phyloP scores from a whole-genome alignment of 2,888 invertebrate genomes.

The Liodrosophila aerea region DNA sequence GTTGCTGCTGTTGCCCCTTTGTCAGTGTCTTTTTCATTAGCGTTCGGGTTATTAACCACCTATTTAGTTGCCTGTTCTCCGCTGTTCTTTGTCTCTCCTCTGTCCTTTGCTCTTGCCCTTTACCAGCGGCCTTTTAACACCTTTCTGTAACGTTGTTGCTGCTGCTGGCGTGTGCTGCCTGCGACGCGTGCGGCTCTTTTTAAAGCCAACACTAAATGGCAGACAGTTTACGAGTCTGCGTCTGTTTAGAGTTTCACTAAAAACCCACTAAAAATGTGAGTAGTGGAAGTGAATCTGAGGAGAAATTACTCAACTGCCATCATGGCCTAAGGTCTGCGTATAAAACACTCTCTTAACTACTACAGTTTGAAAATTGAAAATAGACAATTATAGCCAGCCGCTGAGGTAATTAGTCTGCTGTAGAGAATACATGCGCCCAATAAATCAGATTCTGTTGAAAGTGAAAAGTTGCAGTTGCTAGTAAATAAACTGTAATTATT shows the following conservation, averaged over 20 bases:
- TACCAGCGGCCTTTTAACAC: constrained; percentile 60
- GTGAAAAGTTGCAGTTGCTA: no score
- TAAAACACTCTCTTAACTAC: no score
- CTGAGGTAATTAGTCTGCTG: no score
- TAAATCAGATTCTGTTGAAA: no score
- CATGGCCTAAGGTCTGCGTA: no score
- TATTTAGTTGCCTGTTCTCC: constrained; percentile 37
- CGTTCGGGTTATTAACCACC: constrained; percentile 73
- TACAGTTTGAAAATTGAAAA: no score
- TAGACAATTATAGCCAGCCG: no score
- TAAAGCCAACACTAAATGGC: constrained; percentile 25
- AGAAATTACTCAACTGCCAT: no score
- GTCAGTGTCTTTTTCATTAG: constrained; percentile 71
- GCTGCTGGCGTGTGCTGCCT: constrained; percentile 39
- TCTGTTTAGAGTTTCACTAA: constrained; percentile 14
- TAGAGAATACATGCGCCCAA: no score
- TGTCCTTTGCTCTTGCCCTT: constrained; percentile 46
- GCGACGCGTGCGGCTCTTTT: constrained; percentile 64
- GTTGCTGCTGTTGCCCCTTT: constrained; percentile 26
- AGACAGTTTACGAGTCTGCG: constrained; percentile 17
- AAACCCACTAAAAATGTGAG: background rate
- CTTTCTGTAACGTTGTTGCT: constrained; percentile 49
- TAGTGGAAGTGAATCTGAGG: no score
- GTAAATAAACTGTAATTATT: no score
- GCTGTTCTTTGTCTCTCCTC: constrained; percentile 38